Evolutionary conservation across 2,113 vertebrate genomes (phyloP), one percentile per base, ranked within the genome.

Genomic region (Mastomys natalensis): DNA sequence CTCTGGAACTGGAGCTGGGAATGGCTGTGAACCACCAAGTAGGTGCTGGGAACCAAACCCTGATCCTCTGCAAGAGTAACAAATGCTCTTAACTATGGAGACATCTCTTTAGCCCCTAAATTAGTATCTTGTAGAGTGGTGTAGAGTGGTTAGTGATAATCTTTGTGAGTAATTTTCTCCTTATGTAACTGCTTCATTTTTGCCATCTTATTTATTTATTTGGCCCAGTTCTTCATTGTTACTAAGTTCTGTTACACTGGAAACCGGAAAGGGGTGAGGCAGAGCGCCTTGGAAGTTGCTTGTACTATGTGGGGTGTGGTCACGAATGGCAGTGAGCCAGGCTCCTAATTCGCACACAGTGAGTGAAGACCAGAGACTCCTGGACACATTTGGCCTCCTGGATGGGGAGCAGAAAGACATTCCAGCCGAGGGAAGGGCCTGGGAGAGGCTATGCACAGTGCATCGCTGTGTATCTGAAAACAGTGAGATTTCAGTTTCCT

Each of bases 161-260:
- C 53, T 64, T 29, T 48, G 55, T 85, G 11, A 45, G 55, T 45
- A 55, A 16, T 82, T 92, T 92, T 90, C 53, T 84, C 88, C 58
- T 92, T 91, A 55, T 22, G 1, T 68, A 78, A 70, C 60, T 7
- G 15, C 51, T 86, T 94, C 37, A 15, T 60, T 95, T 92, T 90
- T 74, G 21, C 45, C n/a, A 24, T 81, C 58, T 78, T 40, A 21
- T 26, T 96, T 78, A n/a, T 89, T 89, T 97, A n/a, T 84, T 93
- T 89, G 81, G n/a, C 43, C 51, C 24, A 7, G 2, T 82, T 66
- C 64, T 82, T 62, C 90, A 76, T 86, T 66, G 29, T 34, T 37
- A 22, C 22, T 85, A 73, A 76, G 29, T 66, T 78, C 51, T 94
- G 91, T 96, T 66, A 43, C 60, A 34, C 9, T 84, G 1, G 48